Conservation (phyloP, 2,797 vertebrate genomes). For the Pseudomugil tenellus region DNA sequence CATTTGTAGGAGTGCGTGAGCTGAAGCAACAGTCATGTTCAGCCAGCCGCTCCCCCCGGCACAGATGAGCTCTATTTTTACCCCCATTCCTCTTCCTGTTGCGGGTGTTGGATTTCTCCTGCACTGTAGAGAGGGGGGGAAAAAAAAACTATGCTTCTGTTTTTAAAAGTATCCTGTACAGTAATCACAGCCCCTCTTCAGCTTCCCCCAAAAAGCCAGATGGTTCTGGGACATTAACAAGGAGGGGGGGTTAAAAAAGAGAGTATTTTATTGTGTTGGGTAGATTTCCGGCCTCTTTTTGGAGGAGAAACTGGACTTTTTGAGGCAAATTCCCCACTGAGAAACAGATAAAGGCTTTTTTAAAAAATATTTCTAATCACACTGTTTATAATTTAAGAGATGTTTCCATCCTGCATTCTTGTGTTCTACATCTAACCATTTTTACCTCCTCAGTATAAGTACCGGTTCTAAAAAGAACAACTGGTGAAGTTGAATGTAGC, state of each 20-base stretch:
- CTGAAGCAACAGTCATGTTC: conserved; percentile 7
- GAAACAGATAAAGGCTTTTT: neutral
- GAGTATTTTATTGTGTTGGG: conserved; percentile 57
- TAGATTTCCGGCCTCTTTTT: conserved; percentile 72
- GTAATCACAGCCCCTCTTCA: conserved; percentile 3
- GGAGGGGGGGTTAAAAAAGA: conserved; percentile 65
- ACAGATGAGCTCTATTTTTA: conserved; percentile 86
- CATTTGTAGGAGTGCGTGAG: conserved; percentile 28
- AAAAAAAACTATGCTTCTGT: conserved; percentile 8
- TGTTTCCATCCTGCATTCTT: neutral
- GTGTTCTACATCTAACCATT: neutral
- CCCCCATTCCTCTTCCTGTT: conserved; percentile 33
- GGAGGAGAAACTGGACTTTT: conserved; percentile 42
- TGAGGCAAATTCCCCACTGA: conserved; percentile 16
- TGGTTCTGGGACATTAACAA: conserved; percentile 49
- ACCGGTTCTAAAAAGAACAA: neutral
- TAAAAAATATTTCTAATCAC: neutral
- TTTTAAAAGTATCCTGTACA: conserved; percentile 42
- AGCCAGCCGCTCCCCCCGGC: conserved; percentile 45
- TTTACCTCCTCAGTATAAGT: neutral
- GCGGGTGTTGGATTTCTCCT: conserved; percentile 78
- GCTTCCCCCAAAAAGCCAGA: conserved; percentile 1
- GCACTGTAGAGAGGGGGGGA: neutral
- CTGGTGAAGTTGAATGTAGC: neutral
- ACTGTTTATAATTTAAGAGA: neutral